A percentile compares a stretch with the other conserved stretches of the same genome.
These are phyloP conservation scores for Pseudomyrmex dendroicus DNA, from an alignment of 1,140 invertebrate genomes.

Conservation along the genomic window DNA sequence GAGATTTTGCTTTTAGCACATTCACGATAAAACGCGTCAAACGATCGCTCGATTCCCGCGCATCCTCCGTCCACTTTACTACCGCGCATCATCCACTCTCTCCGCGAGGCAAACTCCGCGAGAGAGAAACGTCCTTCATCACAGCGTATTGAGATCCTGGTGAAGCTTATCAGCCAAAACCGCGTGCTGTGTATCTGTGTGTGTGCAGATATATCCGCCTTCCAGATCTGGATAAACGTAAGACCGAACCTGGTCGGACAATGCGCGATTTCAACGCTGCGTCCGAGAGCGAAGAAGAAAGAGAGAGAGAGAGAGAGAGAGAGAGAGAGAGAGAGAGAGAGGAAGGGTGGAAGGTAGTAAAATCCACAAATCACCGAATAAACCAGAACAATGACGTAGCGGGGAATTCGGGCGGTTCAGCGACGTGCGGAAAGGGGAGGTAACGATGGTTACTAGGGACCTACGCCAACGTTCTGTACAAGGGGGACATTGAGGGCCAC, in stretches of 20 bases:
- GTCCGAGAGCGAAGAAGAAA: slow-evolving; percentile 33
- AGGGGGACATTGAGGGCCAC: slow-evolving; percentile 72
- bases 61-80: slow-evolving; percentile 50
- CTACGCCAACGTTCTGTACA: slow-evolving; percentile 62
- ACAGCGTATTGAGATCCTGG: slow-evolving; percentile 41
- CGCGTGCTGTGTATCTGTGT: not conserved
- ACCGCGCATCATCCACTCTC: slow-evolving; percentile 23
- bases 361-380: slow-evolving; percentile 85
- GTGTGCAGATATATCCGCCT: not conserved
- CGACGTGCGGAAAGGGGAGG: slow-evolving; percentile 28
- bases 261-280: slow-evolving; percentile 1
- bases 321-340: slow-evolving; percentile 11
- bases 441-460: slow-evolving; percentile 71
- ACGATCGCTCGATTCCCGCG: slow-evolving; percentile 67
- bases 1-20: slow-evolving; percentile 85
- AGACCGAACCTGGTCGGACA: slow-evolving; percentile 15
- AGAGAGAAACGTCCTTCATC: slow-evolving; percentile 33
- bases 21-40: slow-evolving; percentile 83
- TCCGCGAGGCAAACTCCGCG: slow-evolving; percentile 10
- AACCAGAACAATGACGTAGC: slow-evolving; percentile 84
- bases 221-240: slow-evolving; percentile 20
- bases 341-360: slow-evolving; percentile 72
- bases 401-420: slow-evolving; percentile 66
- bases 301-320: slow-evolving; percentile 20
- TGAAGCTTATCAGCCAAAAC: slow-evolving; percentile 49